Evolutionary conservation across 1,140 invertebrate genomes (phyloP).

Genomic region (Bursaphelenchus mucronatus): DNA sequence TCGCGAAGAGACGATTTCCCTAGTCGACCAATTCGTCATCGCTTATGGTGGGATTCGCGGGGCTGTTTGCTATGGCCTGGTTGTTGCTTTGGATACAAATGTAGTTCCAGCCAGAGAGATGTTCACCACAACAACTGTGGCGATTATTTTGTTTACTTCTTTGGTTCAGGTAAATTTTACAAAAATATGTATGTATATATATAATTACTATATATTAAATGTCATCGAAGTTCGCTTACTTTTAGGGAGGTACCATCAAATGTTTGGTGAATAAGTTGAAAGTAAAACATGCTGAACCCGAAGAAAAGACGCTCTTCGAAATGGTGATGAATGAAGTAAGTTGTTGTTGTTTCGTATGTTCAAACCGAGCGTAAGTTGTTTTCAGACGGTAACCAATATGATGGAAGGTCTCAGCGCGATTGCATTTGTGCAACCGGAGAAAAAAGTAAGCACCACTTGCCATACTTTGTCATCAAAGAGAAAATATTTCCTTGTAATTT

Average conservation of each 20-base stretch:
- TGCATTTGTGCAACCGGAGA: background rate
- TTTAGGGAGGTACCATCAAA: constrained; percentile 64
- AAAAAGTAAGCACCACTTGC: background rate
- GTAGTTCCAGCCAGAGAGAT: constrained; percentile 59
- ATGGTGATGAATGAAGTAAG: constrained; percentile 8
- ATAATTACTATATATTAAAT: too few relatives aligned
- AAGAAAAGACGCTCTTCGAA: constrained; percentile 23
- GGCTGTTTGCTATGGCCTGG: constrained; percentile 22
- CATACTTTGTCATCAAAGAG: background rate
- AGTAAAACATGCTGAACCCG: constrained; percentile 56
- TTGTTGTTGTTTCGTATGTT: constrained; percentile 5
- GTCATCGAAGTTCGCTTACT: background rate
- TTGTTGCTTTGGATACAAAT: constrained; percentile 33
- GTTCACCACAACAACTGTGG: constrained; percentile 64
- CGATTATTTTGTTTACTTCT: constrained; percentile 66
- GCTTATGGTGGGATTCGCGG: constrained; percentile 25
- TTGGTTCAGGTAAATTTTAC: constrained; percentile 22
- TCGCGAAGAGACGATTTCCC: constrained; percentile 59
- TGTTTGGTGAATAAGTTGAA: constrained; percentile 64
- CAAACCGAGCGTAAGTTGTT: background rate
- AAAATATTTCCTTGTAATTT: too few relatives aligned
- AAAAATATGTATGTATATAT: constrained; percentile 14
- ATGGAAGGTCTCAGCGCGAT: constrained; percentile 13
- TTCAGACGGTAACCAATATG: constrained; percentile 10
- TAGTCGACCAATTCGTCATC: constrained; percentile 64